Evolutionary conservation across 2,113 vertebrate genomes (phyloP), one percentile per base, ranked within the genome.

Genomic region (Brachirus orientalis): DNA sequence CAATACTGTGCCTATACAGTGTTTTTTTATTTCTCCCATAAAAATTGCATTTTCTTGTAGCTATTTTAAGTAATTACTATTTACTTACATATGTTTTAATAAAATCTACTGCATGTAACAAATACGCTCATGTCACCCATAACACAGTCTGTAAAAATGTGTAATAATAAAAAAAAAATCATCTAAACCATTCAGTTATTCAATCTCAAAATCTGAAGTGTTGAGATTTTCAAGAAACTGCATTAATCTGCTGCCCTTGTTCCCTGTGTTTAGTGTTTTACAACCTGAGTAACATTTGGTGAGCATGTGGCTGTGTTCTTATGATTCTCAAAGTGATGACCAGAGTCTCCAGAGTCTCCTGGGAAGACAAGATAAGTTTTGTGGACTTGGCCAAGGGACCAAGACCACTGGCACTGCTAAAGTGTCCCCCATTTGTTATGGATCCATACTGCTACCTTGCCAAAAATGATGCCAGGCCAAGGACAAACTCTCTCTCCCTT

Each of bases 401-500:
- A 62, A 55, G 77, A 83, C 80, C 82, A 79, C 75, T 91, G 91
- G 90, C 92, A 86, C 79, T 85, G 85, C 68, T 36, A 75, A 79
- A 77, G 77, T 88, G 88, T 91, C 87, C 72, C 85, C 90, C 91
- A 84, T 86, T 89, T 90, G 89, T 90, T 88, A 87, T 82, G 83
- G 79, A 86, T 75, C 83, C 87, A 85, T 91, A 86, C 74, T 4
- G 63, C 72, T 65, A 82, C 77, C 73, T 80, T 90, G 89, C 90
- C 91, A 92, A 91, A 86, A 87, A 59, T 89, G 80, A 77, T 91
- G 89, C 89, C 89, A 83, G 85, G 83, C 90, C 90, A 93, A 93
- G 92, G 92, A 92, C 92, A 87, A 83, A 84, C 79, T 75, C 20
- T 8, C 14, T 10, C 13, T 44, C 16, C 1, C 43, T 10, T 13